phyloP scores from a whole-genome alignment of 2,113 vertebrate genomes.

The Hemiprocne comata region DNA sequence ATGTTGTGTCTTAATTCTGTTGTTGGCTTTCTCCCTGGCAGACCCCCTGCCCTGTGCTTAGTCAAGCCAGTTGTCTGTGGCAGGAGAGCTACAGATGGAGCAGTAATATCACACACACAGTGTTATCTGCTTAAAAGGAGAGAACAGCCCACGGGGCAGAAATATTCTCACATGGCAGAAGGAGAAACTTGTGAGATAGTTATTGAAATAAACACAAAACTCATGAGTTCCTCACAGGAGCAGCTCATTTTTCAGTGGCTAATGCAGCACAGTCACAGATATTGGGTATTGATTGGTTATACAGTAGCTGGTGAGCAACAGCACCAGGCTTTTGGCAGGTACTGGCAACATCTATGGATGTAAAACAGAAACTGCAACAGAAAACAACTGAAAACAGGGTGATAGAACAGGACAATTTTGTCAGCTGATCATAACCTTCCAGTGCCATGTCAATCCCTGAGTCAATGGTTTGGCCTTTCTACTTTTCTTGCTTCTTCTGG shows the following conservation, averaged over 20 bases:
- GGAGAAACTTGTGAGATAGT: neutral
- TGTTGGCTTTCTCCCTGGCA: neutral
- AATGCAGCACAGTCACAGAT: neutral
- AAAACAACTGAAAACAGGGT: neutral
- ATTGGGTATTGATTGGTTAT: neutral
- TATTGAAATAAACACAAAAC: conserved; percentile 14
- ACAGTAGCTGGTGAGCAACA: neutral
- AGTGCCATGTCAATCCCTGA: fast-evolving
- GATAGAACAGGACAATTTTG: neutral
- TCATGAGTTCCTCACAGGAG: neutral
- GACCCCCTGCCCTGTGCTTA: neutral
- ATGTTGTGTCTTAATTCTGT: neutral
- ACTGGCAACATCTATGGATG: neutral
- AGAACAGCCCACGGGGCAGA: neutral
- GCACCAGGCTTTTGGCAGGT: neutral
- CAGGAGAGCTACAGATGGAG: neutral
- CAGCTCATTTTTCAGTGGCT: neutral
- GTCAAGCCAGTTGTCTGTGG: neutral
- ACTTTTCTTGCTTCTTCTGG: neutral
- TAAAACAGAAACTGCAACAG: neutral
- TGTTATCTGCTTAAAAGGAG: neutral
- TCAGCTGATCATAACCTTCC: neutral
- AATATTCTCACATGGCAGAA: neutral
- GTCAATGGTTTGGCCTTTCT: neutral
- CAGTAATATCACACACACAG: fast-evolving